Evolutionary conservation across 1,140 invertebrate genomes (phyloP), one percentile per base, ranked within the genome.

Genomic region (Pinna nobilis): DNA sequence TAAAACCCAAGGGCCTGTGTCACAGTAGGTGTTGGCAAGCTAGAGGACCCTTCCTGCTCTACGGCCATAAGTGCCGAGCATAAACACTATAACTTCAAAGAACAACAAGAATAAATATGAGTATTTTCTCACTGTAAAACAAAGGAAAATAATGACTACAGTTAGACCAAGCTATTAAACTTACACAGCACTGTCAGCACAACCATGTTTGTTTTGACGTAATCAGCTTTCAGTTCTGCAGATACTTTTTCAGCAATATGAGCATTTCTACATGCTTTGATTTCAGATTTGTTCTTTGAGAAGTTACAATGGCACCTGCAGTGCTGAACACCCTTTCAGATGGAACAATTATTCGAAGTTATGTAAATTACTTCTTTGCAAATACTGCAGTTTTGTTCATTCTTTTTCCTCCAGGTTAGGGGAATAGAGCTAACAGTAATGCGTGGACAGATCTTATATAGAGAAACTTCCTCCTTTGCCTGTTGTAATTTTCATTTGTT

Each of bases 281-380:
- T n/a, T 59, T 57, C 32, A 59, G 28, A 32, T 13, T 55, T n/a
- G 55, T 20, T 20, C 55, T 23, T 32, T 59, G 55, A 30, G 55
- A 25, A 33, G 28, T 5, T 59, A 59, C 28, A 59, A 59, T 59
- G 55, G 28, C 55, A 9, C 55, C 55, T 6, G 51, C 51, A 18
- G 51, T 55, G 20, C 20, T 13, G 28, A 55, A 55, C 18, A 55
- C n/a, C 13, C 51, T 55, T 13, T 55, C 51, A 18, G 51, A 55
- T 4, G 51, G 51, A 28, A 55, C 51, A 23, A 2, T 55, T 23
- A 28, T 55, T 23, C n/a, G n/a, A 33, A 35, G 32, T 28, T 11
- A 7, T 33, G 28, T 13, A n/a, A 30, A 59, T n/a, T n/a, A 20
- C 20, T 30, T 13, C 33, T 59, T 23, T 6, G 32, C 15, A 33